Evolutionary conservation across 2,113 vertebrate genomes (phyloP).

Genomic region (Leucosticte australis): DNA sequence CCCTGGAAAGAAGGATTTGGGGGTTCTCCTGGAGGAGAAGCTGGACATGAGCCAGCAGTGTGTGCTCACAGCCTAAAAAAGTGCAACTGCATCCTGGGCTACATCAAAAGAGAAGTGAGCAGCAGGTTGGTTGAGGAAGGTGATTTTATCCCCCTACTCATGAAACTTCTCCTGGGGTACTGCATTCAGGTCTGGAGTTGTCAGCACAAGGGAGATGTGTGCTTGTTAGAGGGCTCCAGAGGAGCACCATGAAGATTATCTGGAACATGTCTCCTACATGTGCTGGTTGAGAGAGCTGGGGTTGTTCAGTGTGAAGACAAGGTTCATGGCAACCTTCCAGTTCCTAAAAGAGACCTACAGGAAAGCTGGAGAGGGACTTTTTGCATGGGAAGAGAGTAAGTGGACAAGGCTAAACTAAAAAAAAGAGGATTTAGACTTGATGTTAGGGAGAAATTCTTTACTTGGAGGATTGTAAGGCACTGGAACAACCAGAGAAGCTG

Average conservation of each 20-base stretch:
- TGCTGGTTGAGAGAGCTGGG: not conserved
- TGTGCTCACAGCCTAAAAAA: not conserved
- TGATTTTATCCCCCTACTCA: not conserved
- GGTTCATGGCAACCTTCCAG: not conserved
- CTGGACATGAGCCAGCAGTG: not conserved
- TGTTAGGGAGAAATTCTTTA: not conserved
- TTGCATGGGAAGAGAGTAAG: not conserved
- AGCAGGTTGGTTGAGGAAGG: not conserved
- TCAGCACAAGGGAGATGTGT: not conserved
- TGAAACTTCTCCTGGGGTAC: not conserved
- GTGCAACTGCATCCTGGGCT: not conserved
- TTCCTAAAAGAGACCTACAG: not conserved
- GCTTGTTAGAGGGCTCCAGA: not conserved
- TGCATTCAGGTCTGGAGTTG: accelerated
- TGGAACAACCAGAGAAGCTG: not conserved
- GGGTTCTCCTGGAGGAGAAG: not conserved
- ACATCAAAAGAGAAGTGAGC: not conserved
- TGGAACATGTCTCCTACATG: not conserved
- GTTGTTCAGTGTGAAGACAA: not conserved
- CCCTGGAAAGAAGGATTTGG: not conserved
- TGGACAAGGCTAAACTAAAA: not conserved
- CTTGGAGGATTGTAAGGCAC: not conserved
- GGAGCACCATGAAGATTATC: no score
- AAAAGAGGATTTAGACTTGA: not conserved
- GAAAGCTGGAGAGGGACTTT: not conserved